These are phyloP conservation scores for Drosophila affinis DNA, from an alignment of 2,888 invertebrate genomes.

Conservation along the genomic window DNA sequence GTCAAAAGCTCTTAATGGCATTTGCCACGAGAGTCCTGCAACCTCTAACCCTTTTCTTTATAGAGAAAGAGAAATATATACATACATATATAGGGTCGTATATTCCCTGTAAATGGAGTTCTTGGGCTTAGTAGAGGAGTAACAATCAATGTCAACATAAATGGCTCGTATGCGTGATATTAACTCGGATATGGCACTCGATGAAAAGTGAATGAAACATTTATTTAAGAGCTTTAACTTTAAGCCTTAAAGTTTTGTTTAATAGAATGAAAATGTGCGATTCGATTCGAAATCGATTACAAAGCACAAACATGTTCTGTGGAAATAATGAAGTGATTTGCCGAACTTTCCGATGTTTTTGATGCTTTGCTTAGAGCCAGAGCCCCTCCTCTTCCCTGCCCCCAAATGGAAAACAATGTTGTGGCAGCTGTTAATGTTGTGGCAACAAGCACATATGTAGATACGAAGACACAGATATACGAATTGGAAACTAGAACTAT, in stretches of 20 bases:
- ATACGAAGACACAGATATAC: neutral
- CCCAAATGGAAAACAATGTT: slow-evolving; percentile 14
- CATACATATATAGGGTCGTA: slow-evolving; percentile 8
- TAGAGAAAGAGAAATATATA: neutral
- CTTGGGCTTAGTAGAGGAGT: slow-evolving; percentile 14
- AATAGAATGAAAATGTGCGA: neutral
- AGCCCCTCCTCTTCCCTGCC: neutral
- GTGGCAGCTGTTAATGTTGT: slow-evolving; percentile 33
- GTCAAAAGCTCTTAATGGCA: slow-evolving; percentile 68
- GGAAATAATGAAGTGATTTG: neutral
- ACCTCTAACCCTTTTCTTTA: slow-evolving; percentile 20
- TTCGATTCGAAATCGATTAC: too few relatives aligned
- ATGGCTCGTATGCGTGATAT: slow-evolving; percentile 40
- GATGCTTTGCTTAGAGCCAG: slow-evolving; percentile 7
- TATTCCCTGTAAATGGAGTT: slow-evolving; percentile 30
- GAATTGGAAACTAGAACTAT: slow-evolving; percentile 38
- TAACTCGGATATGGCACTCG: slow-evolving; percentile 29
- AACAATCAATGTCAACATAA: slow-evolving; percentile 25
- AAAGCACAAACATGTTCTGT: neutral
- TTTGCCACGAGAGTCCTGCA: slow-evolving; percentile 33
- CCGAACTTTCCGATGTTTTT: neutral
- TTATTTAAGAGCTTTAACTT: neutral
- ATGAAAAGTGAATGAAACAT: neutral
- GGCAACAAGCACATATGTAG: neutral
- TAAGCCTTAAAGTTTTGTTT: neutral